Percentiles rank a stretch among this genome's conserved stretches.
phyloP scores from a whole-genome alignment of 2,113 vertebrate genomes.

The Chloropsis hardwickii region DNA sequence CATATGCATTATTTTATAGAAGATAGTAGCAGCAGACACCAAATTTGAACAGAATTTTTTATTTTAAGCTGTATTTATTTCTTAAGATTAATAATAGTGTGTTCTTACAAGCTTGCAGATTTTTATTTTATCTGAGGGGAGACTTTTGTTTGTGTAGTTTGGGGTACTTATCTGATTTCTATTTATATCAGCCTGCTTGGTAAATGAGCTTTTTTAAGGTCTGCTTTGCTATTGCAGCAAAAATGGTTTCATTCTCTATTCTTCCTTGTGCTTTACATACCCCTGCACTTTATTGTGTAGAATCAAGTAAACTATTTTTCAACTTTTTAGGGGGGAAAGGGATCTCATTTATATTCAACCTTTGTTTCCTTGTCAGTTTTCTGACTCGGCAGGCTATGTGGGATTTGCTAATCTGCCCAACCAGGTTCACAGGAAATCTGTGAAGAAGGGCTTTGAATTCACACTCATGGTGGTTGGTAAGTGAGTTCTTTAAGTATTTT shows the following conservation, averaged over 20 bases:
- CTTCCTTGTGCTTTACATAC: neutral
- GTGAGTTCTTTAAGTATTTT: constrained; percentile 35
- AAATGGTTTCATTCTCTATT: neutral
- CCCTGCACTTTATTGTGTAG: neutral
- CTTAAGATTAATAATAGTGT: neutral
- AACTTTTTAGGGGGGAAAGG: neutral
- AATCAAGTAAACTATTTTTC: neutral
- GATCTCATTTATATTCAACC: neutral
- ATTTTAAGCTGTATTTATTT: neutral
- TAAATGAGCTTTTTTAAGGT: neutral
- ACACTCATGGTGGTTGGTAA: constrained; percentile 86
- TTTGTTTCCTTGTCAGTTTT: constrained; percentile 71
- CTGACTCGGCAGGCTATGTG: constrained; percentile 81
- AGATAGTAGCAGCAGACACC: neutral
- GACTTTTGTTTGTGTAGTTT: neutral
- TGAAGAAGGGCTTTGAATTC: constrained; percentile 90
- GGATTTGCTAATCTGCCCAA: constrained; percentile 89
- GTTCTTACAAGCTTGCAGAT: neutral
- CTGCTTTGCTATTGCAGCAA: neutral
- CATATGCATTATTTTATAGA: neutral
- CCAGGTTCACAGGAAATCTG: constrained; percentile 88
- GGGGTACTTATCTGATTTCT: neutral
- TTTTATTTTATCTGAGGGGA: neutral
- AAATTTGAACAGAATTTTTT: neutral
- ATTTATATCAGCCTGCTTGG: neutral